Evolutionary conservation across 2,888 invertebrate species (phyloP), one percentile per base, ranked within the genome.

Genomic region (Idaea aversata): DNA sequence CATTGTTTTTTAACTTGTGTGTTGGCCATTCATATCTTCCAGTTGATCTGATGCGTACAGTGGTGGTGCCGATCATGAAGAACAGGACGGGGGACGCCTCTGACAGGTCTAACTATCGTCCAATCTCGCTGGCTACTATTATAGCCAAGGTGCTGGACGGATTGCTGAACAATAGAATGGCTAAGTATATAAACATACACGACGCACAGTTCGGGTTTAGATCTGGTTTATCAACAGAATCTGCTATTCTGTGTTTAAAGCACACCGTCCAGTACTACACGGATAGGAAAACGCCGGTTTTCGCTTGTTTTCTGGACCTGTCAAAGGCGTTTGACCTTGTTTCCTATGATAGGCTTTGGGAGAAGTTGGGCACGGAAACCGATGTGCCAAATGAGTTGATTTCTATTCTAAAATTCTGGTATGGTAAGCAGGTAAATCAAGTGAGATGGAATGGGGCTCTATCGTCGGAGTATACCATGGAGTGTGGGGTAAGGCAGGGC

Each of bases 161-260:
- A 25, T 0, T 75, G 69, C 66, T 75, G 62, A 67, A 72, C 35
- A 36, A 62, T 57, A 68, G 67, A 15, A 34, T 74, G 4, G 63
- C 67, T 38, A 67, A 66, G 4, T 62, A 25, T 25, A 25, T 25
- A 25, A 25, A 25, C 25, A 25, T 25, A 25, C 25, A 25, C 25
- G 25, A 25, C 59, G 69, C 66, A n/a, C 73, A 76, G 58, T 74
- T 76, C 36, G 73, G 72, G 5, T 76, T 76, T 61, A 59, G 69
- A 57, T 57, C 72, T 0, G 62, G 64, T n/a, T 58, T 72, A n/a
- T 72, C 72, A 5, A 73, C 73, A 15, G 73, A 75, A 57, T 67
- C 63, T 62, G 72, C 72, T 25, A 65, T 73, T n/a, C 57, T 64
- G 70, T 25, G 25, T 25, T 25, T 25, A 3, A 25, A 25, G 25